Conservation (phyloP, 2,888 invertebrate genomes). For the Dolichopus griseipennis region DNA sequence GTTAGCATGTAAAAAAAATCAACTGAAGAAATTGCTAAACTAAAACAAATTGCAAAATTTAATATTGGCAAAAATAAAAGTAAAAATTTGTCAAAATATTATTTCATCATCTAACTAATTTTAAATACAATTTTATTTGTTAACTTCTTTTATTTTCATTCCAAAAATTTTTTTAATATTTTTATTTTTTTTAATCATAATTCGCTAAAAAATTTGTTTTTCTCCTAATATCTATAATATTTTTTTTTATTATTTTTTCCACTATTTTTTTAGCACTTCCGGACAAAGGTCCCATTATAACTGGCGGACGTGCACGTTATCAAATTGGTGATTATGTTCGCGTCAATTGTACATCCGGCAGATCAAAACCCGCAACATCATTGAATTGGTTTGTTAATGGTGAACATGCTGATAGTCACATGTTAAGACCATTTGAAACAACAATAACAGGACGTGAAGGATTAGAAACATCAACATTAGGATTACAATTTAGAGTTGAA, state of each 20-base stretch:
- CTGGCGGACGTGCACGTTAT: constrained; percentile 51
- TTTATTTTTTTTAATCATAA: no score
- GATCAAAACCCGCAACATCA: constrained; percentile 52
- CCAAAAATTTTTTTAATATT: no score
- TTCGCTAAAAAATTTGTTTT: no score
- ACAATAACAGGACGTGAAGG: constrained; percentile 51
- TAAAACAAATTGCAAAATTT: no score
- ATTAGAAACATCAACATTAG: constrained; percentile 57
- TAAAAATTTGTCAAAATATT: no score
- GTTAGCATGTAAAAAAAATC: no score
- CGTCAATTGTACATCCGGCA: constrained; percentile 54
- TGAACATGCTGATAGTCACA: constrained; percentile 44
- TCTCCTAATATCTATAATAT: neutral
- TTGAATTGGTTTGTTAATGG: constrained; percentile 55
- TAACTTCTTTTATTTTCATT: no score
- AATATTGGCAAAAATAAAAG: no score
- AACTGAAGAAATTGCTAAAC: no score
- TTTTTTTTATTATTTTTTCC: constrained; percentile 5
- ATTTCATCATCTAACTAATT: no score
- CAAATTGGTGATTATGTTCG: constrained; percentile 52
- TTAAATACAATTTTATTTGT: no score
- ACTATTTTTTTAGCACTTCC: constrained; percentile 46
- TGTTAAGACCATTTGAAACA: constrained; percentile 46
- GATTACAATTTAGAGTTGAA: constrained; percentile 59
- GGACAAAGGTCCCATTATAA: constrained; percentile 52